Conservation (phyloP, 2,797 vertebrate genomes). For the Malacoraja senta region DNA sequence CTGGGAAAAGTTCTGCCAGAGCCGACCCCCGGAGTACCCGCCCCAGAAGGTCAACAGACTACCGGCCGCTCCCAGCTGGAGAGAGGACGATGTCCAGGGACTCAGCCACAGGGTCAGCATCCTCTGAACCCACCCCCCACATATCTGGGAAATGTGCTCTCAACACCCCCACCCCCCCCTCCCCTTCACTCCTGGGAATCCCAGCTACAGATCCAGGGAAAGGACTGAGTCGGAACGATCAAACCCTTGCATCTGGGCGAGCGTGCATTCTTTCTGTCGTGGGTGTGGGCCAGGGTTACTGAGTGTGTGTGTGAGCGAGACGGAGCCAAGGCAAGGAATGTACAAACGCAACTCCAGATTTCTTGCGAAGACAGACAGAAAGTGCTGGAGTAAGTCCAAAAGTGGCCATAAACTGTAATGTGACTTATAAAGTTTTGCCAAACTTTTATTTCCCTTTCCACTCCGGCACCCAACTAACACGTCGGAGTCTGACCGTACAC, state of each 20-base stretch:
- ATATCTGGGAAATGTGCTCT: constrained; percentile 41
- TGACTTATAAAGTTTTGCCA: too few relatives aligned
- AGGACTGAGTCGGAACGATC: not conserved
- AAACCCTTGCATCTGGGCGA: not conserved
- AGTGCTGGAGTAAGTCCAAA: not conserved
- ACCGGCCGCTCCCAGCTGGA: constrained; percentile 50
- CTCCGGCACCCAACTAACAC: too few relatives aligned
- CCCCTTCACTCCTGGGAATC: constrained; percentile 46
- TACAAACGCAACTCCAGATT: not conserved
- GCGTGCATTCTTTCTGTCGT: not conserved
- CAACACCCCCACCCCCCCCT: not conserved
- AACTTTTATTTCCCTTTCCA: too few relatives aligned
- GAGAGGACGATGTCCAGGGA: constrained; percentile 70
- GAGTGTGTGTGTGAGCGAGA: not conserved
- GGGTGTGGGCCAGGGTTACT: not conserved
- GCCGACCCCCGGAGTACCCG: constrained; percentile 64
- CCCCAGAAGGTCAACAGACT: constrained; percentile 56
- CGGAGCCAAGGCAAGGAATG: not conserved
- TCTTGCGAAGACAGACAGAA: not conserved
- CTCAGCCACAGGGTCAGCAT: constrained; percentile 79
- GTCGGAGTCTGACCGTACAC: too few relatives aligned
- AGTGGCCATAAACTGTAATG: too few relatives aligned
- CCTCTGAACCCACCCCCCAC: constrained; percentile 59
- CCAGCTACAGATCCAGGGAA: not conserved
- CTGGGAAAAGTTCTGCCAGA: constrained; percentile 70